Evolutionary conservation across 2,888 invertebrate genomes (phyloP).

Genomic region (Troilus luridus): DNA sequence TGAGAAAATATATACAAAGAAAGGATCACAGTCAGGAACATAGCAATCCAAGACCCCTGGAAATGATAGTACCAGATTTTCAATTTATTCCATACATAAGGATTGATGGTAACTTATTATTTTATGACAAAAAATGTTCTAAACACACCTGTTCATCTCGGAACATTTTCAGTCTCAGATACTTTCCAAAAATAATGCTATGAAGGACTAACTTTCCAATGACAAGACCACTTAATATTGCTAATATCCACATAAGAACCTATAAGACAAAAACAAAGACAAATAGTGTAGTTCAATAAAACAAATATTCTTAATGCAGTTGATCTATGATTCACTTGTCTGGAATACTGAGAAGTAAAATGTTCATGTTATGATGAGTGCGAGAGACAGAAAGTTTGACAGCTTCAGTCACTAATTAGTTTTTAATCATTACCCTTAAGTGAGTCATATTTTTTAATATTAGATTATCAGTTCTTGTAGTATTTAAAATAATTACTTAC

Average conservation of each 20-base stretch:
- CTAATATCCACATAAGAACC: slow-evolving; percentile 70
- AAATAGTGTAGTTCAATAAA: neutral
- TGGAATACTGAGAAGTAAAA: too few species aligned
- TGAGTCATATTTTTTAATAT: too few species aligned
- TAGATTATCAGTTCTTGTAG: too few species aligned
- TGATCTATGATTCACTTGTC: too few species aligned
- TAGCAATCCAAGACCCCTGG: slow-evolving; percentile 72
- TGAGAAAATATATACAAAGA: slow-evolving; percentile 71
- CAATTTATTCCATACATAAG: neutral
- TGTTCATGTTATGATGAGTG: too few species aligned
- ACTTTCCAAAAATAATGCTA: slow-evolving; percentile 69
- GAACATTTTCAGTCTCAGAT: slow-evolving; percentile 71
- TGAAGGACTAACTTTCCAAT: slow-evolving; percentile 71
- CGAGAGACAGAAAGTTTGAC: too few species aligned
- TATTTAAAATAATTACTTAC: too few species aligned
- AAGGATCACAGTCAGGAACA: slow-evolving; percentile 71
- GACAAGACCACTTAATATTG: slow-evolving; percentile 70
- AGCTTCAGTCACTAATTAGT: too few species aligned
- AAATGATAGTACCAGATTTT: slow-evolving; percentile 28
- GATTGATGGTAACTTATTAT: neutral
- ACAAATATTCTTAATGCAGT: neutral
- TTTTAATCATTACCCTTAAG: too few species aligned
- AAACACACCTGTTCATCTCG: slow-evolving; percentile 68
- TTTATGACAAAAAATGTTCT: neutral
- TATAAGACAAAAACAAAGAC: slow-evolving; percentile 60